Base-by-base conservation (phyloP, 2,888 invertebrate species). In the Odontocolon sp. region DNA sequence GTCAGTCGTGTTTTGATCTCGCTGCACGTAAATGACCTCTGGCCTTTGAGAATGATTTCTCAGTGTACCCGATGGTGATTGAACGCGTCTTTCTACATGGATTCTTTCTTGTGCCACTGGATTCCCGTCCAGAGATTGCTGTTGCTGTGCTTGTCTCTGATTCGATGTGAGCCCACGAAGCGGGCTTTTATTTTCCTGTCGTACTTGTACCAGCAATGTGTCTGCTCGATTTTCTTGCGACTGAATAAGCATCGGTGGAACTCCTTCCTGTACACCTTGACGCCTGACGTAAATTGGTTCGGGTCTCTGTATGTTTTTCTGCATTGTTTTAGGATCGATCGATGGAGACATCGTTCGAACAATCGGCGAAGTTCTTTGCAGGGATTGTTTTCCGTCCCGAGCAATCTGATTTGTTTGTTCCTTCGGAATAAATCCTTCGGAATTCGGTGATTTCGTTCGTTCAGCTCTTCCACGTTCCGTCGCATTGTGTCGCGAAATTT, bases 211-310 rank as follows among this genome's bases (percentile, higher is more conserved):
- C 52, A 76, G 9, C 9, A 81, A 40, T 23, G 50, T 72, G 18
- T 79, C 70, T 3, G 74, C 5, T 38, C 52, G 50, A 26, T 23
- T 52, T 21, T 71, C 67, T 18, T 33, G 40, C 5, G 67, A 2
- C 14, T 54, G 54, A 9, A 45, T 68, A 3, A 40, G 40, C 36
- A 69, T 57, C 5, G 79, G 79, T 5, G 77, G 77, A 56, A 74
- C 31, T 14, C 59, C 68, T 36, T 72, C 40, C 18, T 77, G 77
- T 28, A 21, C 14, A 11, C 23, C 31, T 1, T 70, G 75, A 11
- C 64, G 71, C 16, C 47, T 70, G 1, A 80, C 77, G 57, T 87
- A 87, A 63, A 87, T 79, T 0, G 87, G 87, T 61, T 87, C 87
- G 0, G 87, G 87, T n/a, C 87, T 78, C 5, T 81, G 82, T 26